Base-by-base conservation (phyloP, 2,797 vertebrate genomes). In the Anguilla megastoma region DNA sequence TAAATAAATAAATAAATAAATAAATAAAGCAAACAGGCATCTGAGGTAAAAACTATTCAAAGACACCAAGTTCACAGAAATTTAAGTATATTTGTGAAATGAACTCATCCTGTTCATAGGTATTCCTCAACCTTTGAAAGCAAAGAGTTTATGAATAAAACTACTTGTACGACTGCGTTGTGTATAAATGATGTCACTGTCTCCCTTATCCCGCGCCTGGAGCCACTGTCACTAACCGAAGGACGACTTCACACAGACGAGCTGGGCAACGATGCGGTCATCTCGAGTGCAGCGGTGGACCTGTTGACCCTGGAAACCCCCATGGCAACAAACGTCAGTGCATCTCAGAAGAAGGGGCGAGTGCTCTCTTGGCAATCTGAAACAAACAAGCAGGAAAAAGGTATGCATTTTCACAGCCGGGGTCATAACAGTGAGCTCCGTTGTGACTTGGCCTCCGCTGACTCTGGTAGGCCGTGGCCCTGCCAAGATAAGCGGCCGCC, bases 401-500 rank as follows among this genome's bases (percentile, higher is more conserved):
- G 54, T 48, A 58, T 85, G 83, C 33, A 85, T 85, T 66, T 85
- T 85, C 16, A 41, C 56, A 63, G 8, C 36, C 24, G 56, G 3
- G 4, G 45, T 36, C 84, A 41, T 63, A 63, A 48, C 56, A 63
- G 56, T 41, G 45, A 48, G 63, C 66, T 66, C 66, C 74, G 63
- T 71, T 74, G 48, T 71, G 63, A 74, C 41, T 71, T 74, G 66
- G 33, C 56, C 84, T 85, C 9, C 33, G 5, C 58, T 45, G 84
- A 85, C 66, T 85, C 58, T 41, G 84, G 48, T 63, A 63, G 56
- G 58, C 58, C 24, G 54, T 10, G 21, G 56, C 45, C 18, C 36
- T 48, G 85, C 63, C 85, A 86, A 74, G 21, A 74, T 24, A 86
- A 50, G 63, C 41, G 63, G 41, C 36, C 74, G 7, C 63, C n/a